Conservation (phyloP, 1,140 invertebrate species). For the Anthonomus grandis region DNA sequence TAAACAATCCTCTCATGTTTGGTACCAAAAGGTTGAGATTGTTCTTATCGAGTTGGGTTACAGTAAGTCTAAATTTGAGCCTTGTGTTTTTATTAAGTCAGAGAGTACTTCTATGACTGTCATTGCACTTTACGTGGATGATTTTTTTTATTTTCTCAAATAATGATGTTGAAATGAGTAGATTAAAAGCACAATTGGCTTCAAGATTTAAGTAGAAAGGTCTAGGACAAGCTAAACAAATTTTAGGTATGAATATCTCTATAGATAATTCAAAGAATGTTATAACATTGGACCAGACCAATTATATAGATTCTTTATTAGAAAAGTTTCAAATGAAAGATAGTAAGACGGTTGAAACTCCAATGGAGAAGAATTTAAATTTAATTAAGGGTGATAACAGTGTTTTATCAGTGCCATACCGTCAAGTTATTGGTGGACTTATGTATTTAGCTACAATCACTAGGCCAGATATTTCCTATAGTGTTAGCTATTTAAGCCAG, state of each 20-base stretch:
- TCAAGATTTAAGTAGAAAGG: conserved; percentile 37
- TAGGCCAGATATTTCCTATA: conserved; percentile 51
- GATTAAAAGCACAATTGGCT: conserved; percentile 25
- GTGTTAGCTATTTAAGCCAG: conserved; percentile 46
- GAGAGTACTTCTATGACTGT: conserved; percentile 28
- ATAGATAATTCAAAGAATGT: conserved; percentile 10
- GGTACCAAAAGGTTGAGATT: conserved; percentile 35
- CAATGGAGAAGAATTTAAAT: conserved; percentile 31
- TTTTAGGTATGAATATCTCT: conserved; percentile 33
- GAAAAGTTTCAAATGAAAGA: conserved; percentile 24
- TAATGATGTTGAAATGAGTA: conserved; percentile 13
- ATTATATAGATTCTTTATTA: conserved; percentile 31
- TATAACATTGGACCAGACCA: conserved; percentile 26
- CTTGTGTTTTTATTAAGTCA: conserved; percentile 41
- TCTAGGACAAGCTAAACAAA: conserved; percentile 34
- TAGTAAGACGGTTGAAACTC: conserved; percentile 27
- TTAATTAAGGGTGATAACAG: conserved; percentile 1
- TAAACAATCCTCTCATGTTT: conserved; percentile 40
- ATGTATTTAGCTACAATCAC: conserved; percentile 49
- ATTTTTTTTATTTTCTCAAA: conserved; percentile 25
- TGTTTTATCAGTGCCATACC: conserved; percentile 34
- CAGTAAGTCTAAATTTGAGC: conserved; percentile 39
- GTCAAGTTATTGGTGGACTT: conserved; percentile 47
- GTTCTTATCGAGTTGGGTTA: conserved; percentile 35
- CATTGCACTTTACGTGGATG: conserved; percentile 27